Base-by-base conservation (phyloP, 2,888 invertebrate genomes). In the Vesta saturnalis region DNA sequence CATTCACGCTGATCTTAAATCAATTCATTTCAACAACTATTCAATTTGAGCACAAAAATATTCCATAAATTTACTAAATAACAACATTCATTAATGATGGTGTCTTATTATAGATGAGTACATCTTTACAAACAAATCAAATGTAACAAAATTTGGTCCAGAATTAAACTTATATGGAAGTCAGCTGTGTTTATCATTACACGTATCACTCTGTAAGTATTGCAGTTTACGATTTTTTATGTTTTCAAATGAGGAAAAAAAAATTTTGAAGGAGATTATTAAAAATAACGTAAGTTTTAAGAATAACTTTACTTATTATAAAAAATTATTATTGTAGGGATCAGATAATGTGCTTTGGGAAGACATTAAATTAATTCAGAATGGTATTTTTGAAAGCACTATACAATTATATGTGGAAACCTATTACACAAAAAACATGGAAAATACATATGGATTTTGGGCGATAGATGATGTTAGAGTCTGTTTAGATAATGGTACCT, bases 391-490 rank as follows among this genome's bases (percentile, higher is more conserved):
- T 39, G 60, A 72, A 4, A 76, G 78, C 55, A 76, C 76, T 64
- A 52, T 81, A 15, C 79, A 80, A 69, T 65, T 83, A 59, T 82
- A 80, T 69, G 77, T 82, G 1, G 78, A 82, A 74, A 82, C 83
- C 1, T 76, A 74, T 69, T 77, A 77, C 57, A 30, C 61, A 19
- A 69, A 76, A 49, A 56, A 70, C 19, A 60, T 71, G 10, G 43
- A n/a, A 5, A 14, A 1, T 10, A 21, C 23, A 3, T 64, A 59
- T 57, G 80, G 80, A 21, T 83, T 80, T 75, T 83, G 83, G 83
- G 82, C 80, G 0, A 76, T 82, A 22, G 82, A 82, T 72, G 75
- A 81, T 60, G 76, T 82, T 15, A 76, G 83, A 72, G 73, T 81
- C 30, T 83, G 83, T 70, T 75, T 78, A 61, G 78, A 81, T 73